phyloP scores from a whole-genome alignment of 2,797 vertebrate species.

The Vireo griseus region DNA sequence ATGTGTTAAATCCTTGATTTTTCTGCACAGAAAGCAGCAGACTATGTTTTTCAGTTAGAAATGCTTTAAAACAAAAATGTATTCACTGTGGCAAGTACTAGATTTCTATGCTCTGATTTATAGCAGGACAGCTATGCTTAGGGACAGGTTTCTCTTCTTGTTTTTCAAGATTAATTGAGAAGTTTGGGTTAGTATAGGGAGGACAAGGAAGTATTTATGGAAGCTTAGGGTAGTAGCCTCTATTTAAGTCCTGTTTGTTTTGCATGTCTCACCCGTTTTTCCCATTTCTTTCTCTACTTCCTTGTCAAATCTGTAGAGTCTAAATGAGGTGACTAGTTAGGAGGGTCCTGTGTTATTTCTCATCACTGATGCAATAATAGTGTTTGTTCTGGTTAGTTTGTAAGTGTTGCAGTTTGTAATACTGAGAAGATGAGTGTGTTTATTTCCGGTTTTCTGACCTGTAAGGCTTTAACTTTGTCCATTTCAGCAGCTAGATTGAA shows the following conservation, averaged over 20 bases:
- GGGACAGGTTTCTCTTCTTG: not conserved
- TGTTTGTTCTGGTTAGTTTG: not conserved
- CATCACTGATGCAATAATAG: accelerated
- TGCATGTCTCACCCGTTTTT: not conserved
- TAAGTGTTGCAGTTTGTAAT: not conserved
- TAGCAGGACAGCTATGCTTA: not conserved
- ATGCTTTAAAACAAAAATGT: not conserved
- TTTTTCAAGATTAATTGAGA: not conserved
- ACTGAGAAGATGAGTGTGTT: not conserved
- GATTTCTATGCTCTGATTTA: not conserved
- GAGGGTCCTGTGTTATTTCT: not conserved
- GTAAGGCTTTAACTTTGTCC: not conserved
- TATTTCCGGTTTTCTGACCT: not conserved
- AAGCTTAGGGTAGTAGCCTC: not conserved
- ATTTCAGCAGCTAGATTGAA: not conserved
- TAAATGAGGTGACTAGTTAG: not conserved
- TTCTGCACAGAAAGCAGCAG: not conserved
- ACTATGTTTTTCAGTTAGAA: not conserved
- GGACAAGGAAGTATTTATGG: not conserved
- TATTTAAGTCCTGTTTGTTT: not conserved
- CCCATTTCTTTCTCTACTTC: not conserved
- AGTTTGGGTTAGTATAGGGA: not conserved
- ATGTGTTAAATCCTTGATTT: not conserved
- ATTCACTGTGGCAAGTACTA: not conserved
- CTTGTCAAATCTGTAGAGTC: not conserved